Evolutionary conservation across 1,140 invertebrate genomes (phyloP).

Genomic region (Gryon sp.): DNA sequence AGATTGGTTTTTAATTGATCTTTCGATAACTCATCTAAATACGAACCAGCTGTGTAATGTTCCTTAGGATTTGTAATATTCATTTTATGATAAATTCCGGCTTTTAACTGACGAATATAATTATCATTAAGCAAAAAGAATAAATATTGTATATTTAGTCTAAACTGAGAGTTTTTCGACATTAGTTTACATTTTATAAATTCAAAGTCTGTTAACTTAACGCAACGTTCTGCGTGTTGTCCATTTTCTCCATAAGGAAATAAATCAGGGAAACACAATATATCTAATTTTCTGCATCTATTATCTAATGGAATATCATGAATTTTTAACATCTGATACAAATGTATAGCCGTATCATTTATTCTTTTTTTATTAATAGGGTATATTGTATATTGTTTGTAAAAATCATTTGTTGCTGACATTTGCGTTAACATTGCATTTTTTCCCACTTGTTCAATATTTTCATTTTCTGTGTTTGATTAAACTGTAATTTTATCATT

Average conservation of each 20-base stretch:
- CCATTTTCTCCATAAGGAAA: conserved; percentile 37
- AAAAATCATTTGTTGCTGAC: no score
- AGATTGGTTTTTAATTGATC: no score
- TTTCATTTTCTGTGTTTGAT: no score
- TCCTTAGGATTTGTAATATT: conserved; percentile 57
- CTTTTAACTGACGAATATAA: conserved; percentile 61
- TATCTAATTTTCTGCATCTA: conserved; percentile 49
- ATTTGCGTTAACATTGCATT: no score
- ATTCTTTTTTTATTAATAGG: no score
- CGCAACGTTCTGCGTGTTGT: conserved; percentile 43
- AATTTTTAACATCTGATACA: conserved; percentile 11
- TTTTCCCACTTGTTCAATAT: no score
- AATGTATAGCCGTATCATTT: neutral
- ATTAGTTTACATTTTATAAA: conserved; percentile 60
- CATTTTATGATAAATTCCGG: conserved; percentile 66
- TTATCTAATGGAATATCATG: conserved; percentile 43
- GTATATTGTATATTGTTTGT: no score
- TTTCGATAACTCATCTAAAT: conserved; percentile 57
- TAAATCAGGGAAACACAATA: conserved; percentile 62
- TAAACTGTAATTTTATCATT: no score
- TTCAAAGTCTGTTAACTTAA: conserved; percentile 51
- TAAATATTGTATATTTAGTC: conserved; percentile 43
- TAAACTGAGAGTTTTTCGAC: conserved; percentile 55
- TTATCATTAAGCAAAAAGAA: conserved; percentile 51
- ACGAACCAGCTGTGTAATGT: conserved; percentile 57